Evolutionary conservation across 1,140 invertebrate species (phyloP).

Genomic region (Wiebesia pumilae): DNA sequence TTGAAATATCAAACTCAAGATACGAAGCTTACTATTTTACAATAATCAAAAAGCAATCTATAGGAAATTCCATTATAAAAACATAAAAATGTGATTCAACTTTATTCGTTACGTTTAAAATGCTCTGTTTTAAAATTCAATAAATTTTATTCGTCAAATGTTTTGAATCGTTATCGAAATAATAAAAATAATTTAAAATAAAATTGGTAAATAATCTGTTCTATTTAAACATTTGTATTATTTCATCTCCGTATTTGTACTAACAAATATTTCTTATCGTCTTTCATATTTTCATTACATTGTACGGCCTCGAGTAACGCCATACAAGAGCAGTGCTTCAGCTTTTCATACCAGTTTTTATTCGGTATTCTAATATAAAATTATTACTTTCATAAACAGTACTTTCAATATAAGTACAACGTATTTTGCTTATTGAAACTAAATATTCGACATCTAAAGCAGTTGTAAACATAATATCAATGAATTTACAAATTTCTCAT

Average conservation of each 20-base stretch:
- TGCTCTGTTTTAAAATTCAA: neutral
- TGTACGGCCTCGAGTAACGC: neutral
- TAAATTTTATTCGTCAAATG: too few species aligned
- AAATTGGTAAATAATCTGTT: too few species aligned
- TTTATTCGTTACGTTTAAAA: neutral
- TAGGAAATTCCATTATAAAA: neutral
- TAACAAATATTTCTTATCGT: too few species aligned
- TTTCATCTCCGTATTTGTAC: too few species aligned
- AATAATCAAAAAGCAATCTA: neutral
- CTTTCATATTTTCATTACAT: neutral
- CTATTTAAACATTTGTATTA: too few species aligned
- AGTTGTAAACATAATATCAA: too few species aligned
- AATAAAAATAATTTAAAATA: neutral
- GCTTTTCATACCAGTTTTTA: too few species aligned
- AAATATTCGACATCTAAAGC: too few species aligned
- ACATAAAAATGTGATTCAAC: neutral
- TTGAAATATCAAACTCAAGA: slow-evolving; percentile 29
- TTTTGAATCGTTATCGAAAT: neutral
- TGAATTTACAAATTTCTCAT: neutral
- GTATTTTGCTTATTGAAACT: neutral
- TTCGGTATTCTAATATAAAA: too few species aligned
- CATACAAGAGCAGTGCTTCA: neutral
- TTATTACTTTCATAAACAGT: neutral
- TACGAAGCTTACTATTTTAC: slow-evolving; percentile 8
- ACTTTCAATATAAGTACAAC: neutral